Percentiles rank a stretch among this genome's conserved stretches.
phyloP scores from a whole-genome alignment of 2,797 vertebrate species.

The Saxicola maurus region DNA sequence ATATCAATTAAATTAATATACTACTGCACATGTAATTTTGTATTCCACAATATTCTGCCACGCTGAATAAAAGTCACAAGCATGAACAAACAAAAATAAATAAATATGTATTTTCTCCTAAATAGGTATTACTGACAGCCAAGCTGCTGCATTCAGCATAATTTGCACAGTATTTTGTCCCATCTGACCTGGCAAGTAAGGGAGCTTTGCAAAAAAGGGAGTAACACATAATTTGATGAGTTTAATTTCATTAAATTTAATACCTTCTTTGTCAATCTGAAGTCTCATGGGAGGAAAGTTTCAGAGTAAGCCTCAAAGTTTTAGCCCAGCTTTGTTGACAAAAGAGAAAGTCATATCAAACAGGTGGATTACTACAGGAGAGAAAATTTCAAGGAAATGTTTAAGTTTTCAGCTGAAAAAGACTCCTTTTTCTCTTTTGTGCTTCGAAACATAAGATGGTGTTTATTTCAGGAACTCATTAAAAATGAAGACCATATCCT shows the following conservation, averaged over 20 bases:
- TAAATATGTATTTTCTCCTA: background rate
- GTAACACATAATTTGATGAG: background rate
- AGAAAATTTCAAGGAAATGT: background rate
- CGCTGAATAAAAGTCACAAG: background rate
- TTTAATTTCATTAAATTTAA: background rate
- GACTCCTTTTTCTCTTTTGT: background rate
- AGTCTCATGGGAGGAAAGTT: background rate
- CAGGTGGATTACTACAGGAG: background rate
- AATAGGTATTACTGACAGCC: background rate
- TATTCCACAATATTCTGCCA: background rate
- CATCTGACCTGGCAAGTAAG: background rate
- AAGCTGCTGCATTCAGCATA: background rate
- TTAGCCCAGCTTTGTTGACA: background rate
- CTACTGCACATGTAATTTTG: background rate
- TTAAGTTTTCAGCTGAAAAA: background rate
- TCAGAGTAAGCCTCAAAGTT: background rate
- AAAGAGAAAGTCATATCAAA: background rate
- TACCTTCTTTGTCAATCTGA: background rate
- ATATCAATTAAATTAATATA: background rate
- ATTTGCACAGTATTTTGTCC: background rate
- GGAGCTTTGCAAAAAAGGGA: background rate
- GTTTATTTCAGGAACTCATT: background rate
- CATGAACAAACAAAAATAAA: background rate
- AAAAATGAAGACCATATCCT: background rate
- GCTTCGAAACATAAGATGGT: background rate